Evolutionary conservation across 92 coral and sea anemone species (phyloP), one percentile per base, ranked within the genome.

Genomic region (Parazoanthus atlanticus): DNA sequence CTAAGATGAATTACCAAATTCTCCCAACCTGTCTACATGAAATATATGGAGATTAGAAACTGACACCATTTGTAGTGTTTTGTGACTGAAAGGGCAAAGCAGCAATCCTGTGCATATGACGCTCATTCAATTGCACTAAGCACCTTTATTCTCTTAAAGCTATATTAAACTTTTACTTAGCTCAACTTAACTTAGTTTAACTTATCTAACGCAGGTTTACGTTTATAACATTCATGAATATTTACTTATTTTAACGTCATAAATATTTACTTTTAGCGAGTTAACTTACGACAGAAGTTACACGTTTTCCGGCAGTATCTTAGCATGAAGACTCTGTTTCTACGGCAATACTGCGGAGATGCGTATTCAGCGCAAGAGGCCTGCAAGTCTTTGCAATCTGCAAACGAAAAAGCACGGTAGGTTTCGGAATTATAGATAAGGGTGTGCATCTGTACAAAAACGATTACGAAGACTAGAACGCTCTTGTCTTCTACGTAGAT

Each of bases 211-310:
- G 9, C 17, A 49, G 8, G 56, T 49, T 52, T 12, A 38, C 56
- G 30, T 38, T 34, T n/a, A n/a, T 46, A 46, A 46, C 49, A 10
- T n/a, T n/a, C n/a, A n/a, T 19, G 21, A 46, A 46, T 11, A 38
- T 23, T 23, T 38, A 21, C 16, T 76, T 40, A 40, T 4, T 2
- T 40, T 46, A 46, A 46, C 49, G 49, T 46, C 49, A 46, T 46
- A 46, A 5, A 76, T 76, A 41, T 16, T 21, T 3, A 5, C 52
- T 25, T 40, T 41, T 25, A 38, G 16, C 17, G 25, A 21, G 80
- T 21, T 73, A 76, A 81, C 85, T 81, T 81, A 81, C 85, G 85
- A 81, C 85, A 81, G 73, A 81, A 81, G 69, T 81, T 81, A 81
- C 85, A 81, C 9, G 85, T 61, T 64, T 81, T 81, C 85, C 29